Evolutionary conservation across 2,888 invertebrate genomes (phyloP), one percentile per base, ranked within the genome.

Genomic region (Agrochola lota): DNA sequence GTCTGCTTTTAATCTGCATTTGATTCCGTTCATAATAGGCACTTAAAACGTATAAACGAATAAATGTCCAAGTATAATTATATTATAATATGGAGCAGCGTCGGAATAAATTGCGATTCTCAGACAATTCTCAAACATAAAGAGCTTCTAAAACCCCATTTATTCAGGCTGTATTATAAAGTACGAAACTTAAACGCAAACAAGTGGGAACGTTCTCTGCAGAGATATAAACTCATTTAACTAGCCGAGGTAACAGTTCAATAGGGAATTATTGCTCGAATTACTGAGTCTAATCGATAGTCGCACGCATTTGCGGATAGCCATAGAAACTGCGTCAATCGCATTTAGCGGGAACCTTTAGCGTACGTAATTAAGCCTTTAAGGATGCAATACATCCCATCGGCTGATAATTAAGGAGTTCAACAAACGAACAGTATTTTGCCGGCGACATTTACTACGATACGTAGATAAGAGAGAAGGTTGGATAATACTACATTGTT

Each of bases 251-350:
- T 88, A 92, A 93, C 93, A 93, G 93, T 93, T 93, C 92, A 94
- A 94, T 93, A 88, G 94, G 92, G 91, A 93, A 90, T 94, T 95
- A 95, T 94, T 92, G 91, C 91, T 91, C 89, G 91, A 92, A 94
- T 93, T 94, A 94, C 90, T 82, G 87, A 81, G 87, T 91, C 91
- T 94, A 94, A 94, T 94, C 92, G 93, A 91, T 91, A 91, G 92
- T 90, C 88, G 91, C 92, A 93, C 91, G 93, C 92, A 92, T 93
- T 91, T 91, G 90, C 86, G 89, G 90, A 90, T 90, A 87, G 87
- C 89, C 90, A 93, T 90, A 91, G 91, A 90, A 91, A 91, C 91
- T 89, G 89, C 90, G 91, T 91, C 92, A 91, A 91, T 90, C 90
- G 85, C 76, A 30, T 87, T 88, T 74, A 86, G 87, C 87, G 85